phyloP scores from a whole-genome alignment of 1,140 invertebrate genomes.

The Diorhabda carinulata region DNA sequence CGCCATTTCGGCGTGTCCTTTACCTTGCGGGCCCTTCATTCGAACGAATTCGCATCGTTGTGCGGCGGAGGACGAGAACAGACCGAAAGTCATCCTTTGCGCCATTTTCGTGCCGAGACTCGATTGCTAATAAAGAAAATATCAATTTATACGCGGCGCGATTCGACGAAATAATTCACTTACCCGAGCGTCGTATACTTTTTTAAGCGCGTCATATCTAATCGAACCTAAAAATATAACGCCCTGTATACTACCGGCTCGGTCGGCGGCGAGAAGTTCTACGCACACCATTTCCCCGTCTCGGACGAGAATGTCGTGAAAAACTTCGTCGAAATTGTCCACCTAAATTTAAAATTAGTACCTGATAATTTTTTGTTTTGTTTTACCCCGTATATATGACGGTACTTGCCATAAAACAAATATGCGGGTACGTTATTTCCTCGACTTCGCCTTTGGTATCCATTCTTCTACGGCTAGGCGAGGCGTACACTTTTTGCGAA shows the following conservation, averaged over 20 bases:
- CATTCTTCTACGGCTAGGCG: slow-evolving; percentile 92
- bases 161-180: slow-evolving; percentile 40
- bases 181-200: slow-evolving; percentile 94
- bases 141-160: not conserved
- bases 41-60: slow-evolving; percentile 95
- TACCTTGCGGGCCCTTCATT: slow-evolving; percentile 94
- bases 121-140: slow-evolving; percentile 62
- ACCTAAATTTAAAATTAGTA: slow-evolving; percentile 45
- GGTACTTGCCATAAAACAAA: slow-evolving; percentile 82
- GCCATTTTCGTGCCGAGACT: slow-evolving; percentile 92
- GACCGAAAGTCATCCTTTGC: slow-evolving; percentile 91
- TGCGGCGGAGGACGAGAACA: slow-evolving; percentile 72
- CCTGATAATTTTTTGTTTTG: not conserved
- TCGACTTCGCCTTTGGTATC: slow-evolving; percentile 97
- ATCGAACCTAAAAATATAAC: slow-evolving; percentile 97
- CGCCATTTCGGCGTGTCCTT: slow-evolving; percentile 97
- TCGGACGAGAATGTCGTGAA: slow-evolving; percentile 91
- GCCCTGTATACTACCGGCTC: slow-evolving; percentile 75
- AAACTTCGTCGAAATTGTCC: slow-evolving; percentile 98
- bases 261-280: slow-evolving; percentile 89
- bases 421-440: slow-evolving; percentile 97
- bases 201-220: slow-evolving; percentile 92
- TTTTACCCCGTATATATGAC: not conserved
- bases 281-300: slow-evolving; percentile 99
- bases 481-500: slow-evolving; percentile 92